phyloP scores from a whole-genome alignment of 2,888 invertebrate genomes.

The Elegia similella region DNA sequence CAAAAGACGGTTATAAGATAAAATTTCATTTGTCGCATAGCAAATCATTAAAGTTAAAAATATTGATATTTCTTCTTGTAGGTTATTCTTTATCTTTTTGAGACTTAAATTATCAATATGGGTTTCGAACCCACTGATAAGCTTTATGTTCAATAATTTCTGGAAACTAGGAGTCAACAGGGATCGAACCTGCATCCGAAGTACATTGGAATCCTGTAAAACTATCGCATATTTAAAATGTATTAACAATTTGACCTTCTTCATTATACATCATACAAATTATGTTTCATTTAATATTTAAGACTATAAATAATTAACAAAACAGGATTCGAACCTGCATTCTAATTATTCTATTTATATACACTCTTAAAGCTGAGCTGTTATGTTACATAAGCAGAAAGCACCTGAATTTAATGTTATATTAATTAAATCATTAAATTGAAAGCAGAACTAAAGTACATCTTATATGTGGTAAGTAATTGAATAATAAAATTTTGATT shows the following conservation, averaged over 20 bases:
- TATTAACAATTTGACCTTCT: too few species aligned
- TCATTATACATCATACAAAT: too few species aligned
- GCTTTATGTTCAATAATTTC: neutral
- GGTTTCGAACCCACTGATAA: neutral
- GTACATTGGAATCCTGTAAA: too few species aligned
- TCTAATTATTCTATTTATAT: too few species aligned
- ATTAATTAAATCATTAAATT: neutral
- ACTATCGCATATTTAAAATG: too few species aligned
- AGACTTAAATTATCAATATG: neutral
- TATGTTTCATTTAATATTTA: too few species aligned
- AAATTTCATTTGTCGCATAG: neutral
- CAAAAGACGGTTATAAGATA: neutral
- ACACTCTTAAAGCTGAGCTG: neutral
- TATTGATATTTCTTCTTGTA: neutral
- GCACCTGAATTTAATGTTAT: neutral
- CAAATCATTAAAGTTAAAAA: neutral
- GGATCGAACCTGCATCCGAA: neutral
- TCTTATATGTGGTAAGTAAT: too few species aligned
- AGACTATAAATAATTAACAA: too few species aligned
- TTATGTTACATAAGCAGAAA: neutral
- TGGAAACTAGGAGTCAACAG: neutral
- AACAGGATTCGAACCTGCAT: neutral
- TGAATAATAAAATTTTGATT: too few species aligned
- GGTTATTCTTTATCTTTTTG: too few species aligned
- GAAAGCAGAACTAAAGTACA: too few species aligned